These are phyloP conservation scores for Incurvaria masculella DNA, from an alignment of 2,888 invertebrate species.

Conservation along the genomic window DNA sequence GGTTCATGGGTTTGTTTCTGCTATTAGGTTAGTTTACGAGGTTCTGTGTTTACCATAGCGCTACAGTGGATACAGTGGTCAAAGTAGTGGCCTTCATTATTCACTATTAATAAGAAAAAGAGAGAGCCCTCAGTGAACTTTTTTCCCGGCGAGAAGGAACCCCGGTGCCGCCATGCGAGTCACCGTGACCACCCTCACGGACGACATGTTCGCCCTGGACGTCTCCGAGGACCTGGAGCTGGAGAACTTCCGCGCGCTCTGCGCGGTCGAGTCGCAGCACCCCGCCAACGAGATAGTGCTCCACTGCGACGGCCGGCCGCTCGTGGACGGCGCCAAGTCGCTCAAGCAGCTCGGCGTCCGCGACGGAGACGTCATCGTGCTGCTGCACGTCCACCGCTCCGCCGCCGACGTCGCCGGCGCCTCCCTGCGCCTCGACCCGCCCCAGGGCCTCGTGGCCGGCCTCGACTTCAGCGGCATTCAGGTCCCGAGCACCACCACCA, in stretches of 20 bases:
- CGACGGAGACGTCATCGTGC: slow-evolving; percentile 87
- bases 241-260: slow-evolving; percentile 93
- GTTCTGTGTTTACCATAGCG: too few species aligned
- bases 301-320: slow-evolving; percentile 81
- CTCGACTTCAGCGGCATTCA: slow-evolving; percentile 87
- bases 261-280: slow-evolving; percentile 84
- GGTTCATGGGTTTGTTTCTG: too few species aligned
- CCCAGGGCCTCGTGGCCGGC: neutral
- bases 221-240: slow-evolving; percentile 92
- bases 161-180: slow-evolving; percentile 80
- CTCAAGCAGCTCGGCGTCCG: slow-evolving; percentile 78
- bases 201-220: slow-evolving; percentile 87
- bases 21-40: too few species aligned
- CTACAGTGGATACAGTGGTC: too few species aligned
- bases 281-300: slow-evolving; percentile 79
- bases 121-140: too few species aligned
- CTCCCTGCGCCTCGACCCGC: slow-evolving; percentile 32
- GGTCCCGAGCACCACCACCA: slow-evolving; percentile 60
- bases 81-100: too few species aligned
- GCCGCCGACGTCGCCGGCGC: slow-evolving; percentile 32
- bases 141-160: neutral
- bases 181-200: slow-evolving; percentile 86
- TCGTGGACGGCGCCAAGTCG: slow-evolving; percentile 80
- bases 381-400: slow-evolving; percentile 65
- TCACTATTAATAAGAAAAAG: too few species aligned